Evolutionary conservation across 1,140 invertebrate genomes (phyloP).

Genomic region (Psilanteris sp.): DNA sequence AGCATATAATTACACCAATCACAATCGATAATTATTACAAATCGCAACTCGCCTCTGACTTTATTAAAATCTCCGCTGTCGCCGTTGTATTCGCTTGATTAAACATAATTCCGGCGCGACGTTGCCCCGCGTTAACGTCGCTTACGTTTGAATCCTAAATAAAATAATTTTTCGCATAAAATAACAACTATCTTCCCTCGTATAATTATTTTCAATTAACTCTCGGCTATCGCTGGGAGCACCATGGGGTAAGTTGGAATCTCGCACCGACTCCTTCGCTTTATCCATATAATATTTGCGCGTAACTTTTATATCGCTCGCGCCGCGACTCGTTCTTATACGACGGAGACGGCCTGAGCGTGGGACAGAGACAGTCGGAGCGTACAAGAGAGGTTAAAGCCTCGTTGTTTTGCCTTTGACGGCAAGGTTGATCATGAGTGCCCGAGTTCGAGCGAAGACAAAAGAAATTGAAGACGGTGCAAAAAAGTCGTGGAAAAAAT

Average conservation of each 20-base stretch:
- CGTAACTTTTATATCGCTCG: conserved; percentile 28
- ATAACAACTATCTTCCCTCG: conserved; percentile 19
- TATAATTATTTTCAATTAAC: conserved; percentile 53
- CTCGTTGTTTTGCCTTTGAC: conserved; percentile 44
- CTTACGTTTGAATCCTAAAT: conserved; percentile 16
- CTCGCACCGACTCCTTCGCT: conserved; percentile 18
- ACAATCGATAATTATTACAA: too few relatives aligned
- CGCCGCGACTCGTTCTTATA: conserved; percentile 21
- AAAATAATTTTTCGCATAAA: conserved; percentile 17
- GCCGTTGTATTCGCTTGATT: too few relatives aligned
- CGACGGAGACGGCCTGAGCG: conserved; percentile 28
- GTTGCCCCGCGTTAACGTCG: too few relatives aligned
- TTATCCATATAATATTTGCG: conserved; percentile 39
- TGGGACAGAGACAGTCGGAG: too few relatives aligned
- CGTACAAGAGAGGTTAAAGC: conserved; percentile 60
- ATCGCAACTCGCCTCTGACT: too few relatives aligned
- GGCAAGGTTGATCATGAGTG: conserved; percentile 55
- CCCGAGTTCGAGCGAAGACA: conserved; percentile 43
- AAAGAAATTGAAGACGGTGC: conserved; percentile 47
- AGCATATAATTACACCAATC: too few relatives aligned
- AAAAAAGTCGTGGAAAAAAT: conserved; percentile 50
- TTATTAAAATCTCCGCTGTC: too few relatives aligned
- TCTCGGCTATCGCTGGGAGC: conserved; percentile 27
- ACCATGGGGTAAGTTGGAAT: conserved; percentile 38
- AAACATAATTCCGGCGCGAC: too few relatives aligned